Base-by-base conservation (phyloP, 2,888 invertebrate genomes). In the Fragum fragum region DNA sequence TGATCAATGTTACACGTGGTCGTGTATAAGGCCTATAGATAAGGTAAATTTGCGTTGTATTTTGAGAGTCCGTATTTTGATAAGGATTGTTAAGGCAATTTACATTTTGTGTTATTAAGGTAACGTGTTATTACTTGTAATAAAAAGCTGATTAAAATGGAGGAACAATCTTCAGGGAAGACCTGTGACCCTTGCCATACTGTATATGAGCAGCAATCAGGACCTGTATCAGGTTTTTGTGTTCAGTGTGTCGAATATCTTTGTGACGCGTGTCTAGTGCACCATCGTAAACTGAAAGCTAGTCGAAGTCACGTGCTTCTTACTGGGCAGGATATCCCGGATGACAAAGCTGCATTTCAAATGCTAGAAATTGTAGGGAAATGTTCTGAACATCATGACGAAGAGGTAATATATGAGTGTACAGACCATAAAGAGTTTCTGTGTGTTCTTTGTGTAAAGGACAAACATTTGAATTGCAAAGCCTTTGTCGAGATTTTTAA, bases 231-330 rank as follows among this genome's bases (percentile, higher is more conserved):
- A 39, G 73, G 70, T 26, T 81, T 76, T 61, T 81, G 81, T 66
- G 63, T 76, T 1, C 36, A 36, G 26, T 81, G 81, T 66, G 55
- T 73, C 7, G 81, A 81, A 42, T 81, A 81, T 70, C 42, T 81
- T 3, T 81, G 81, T 66, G 47, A 70, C 73, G 23, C 36, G 7
- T 81, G 81, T 42, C 28, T 55, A 14, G 53, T 73, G 16, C 53
- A 70, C 6, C 81, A 81, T 57, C 75, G 53, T 23, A 81, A 74
- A 63, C 61, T 69, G 39, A 81, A 81, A 55, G 52, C 63, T 11
- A 81, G 76, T 5, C 68, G 76, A 29, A 23, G 29, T 29, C 81
- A 81, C 55, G 53, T 39, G 1, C 32, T 80, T 3, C 57, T 76
- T n/a, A 73, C 32, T 2, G 75, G 57, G 14, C 42, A 73, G 18